These are phyloP conservation scores for Dicentrarchus labrax DNA, from an alignment of 2,113 vertebrate genomes.

Conservation along the genomic window DNA sequence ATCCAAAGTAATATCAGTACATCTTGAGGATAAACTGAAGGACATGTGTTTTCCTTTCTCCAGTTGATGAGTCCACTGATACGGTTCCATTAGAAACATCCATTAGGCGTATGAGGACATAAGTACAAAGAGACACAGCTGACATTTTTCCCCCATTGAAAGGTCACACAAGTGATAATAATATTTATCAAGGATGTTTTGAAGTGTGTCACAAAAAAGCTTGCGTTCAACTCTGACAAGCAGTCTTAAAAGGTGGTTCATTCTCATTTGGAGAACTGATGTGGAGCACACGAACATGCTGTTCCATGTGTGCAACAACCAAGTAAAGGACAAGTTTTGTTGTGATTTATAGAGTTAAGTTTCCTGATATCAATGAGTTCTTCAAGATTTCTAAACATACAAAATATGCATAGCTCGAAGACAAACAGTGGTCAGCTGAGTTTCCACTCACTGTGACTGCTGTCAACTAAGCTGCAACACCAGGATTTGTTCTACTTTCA, in stretches of 20 bases:
- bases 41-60: neutral
- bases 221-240: neutral
- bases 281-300: neutral
- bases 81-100: neutral
- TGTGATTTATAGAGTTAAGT: neutral
- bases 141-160: neutral
- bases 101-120: neutral
- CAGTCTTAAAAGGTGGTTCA: neutral
- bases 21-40: neutral
- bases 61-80: no score
- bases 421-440: neutral
- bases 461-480: no score
- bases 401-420: neutral
- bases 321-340: neutral
- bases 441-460: neutral
- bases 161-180: neutral
- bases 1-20: neutral
- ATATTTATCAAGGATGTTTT: neutral
- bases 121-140: neutral
- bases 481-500: neutral
- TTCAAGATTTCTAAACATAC: neutral
- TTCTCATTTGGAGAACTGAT: neutral
- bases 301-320: neutral
- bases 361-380: neutral
- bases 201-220: slow-evolving; percentile 1